Evolutionary conservation across 2,113 vertebrate genomes (phyloP).

Genomic region (Mustelus asterias): DNA sequence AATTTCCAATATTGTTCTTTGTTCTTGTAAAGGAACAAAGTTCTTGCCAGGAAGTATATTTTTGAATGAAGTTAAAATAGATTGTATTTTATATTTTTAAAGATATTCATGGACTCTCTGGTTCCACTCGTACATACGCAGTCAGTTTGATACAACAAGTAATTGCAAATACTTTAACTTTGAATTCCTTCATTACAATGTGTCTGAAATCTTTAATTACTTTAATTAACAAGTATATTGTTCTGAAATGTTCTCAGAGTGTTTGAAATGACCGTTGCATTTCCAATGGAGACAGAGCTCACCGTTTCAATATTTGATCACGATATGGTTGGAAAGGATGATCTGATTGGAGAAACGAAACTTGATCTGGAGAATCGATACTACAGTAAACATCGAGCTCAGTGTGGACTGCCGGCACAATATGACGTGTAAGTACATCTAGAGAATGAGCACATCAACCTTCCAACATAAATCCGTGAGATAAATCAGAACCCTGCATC

Average conservation of each 20-base stretch:
- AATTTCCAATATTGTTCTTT: no score
- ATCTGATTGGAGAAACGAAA: conserved; percentile 80
- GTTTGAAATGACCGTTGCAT: conserved; percentile 78
- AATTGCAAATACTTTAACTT: not conserved
- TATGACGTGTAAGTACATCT: conserved; percentile 70
- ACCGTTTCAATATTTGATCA: conserved; percentile 73
- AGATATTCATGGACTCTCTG: not conserved
- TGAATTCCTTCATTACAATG: not conserved
- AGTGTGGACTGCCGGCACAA: conserved; percentile 72
- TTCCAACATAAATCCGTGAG: not conserved
- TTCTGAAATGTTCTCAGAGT: conserved; percentile 58
- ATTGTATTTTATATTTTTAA: not conserved
- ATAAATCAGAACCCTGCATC: not conserved
- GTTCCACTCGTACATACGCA: not conserved
- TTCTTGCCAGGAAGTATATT: not conserved
- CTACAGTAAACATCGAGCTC: conserved; percentile 79
- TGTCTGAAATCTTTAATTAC: not conserved
- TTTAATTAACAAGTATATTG: not conserved
- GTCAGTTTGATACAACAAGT: not conserved
- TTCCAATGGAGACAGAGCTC: conserved; percentile 80
- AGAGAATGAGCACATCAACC: not conserved
- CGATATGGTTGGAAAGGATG: conserved; percentile 79
- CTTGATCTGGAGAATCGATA: conserved; percentile 88
- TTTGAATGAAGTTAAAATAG: not conserved
- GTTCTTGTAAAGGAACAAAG: no score